Percentiles rank a stretch among this genome's conserved stretches.
Conservation (phyloP, 2,113 vertebrate genomes). For the Oryzias woworae region DNA sequence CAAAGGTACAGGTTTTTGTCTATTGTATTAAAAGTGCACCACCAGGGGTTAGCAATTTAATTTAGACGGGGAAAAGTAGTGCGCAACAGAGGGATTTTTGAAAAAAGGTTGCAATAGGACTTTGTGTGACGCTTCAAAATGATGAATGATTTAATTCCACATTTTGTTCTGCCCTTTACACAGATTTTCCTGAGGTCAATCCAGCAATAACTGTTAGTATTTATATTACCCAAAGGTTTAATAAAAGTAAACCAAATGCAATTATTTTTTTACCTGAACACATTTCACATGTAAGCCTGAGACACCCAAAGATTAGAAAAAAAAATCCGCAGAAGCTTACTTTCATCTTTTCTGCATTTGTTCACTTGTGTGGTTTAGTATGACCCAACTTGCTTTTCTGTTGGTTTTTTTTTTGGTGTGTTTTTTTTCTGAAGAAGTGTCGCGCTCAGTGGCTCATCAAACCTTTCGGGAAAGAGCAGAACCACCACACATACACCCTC, state of each 20-base stretch:
- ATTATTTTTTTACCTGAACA: conserved; percentile 25
- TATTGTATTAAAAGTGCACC: conserved; percentile 27
- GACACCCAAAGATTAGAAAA: neutral
- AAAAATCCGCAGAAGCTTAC: no score
- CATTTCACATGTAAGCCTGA: conserved; percentile 6
- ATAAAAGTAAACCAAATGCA: conserved; percentile 17
- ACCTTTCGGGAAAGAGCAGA: conserved; percentile 23
- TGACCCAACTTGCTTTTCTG: conserved; percentile 3
- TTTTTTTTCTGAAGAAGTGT: neutral
- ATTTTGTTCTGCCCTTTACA: conserved; percentile 62
- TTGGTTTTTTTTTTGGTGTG: conserved; percentile 1
- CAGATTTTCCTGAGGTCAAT: conserved; percentile 45
- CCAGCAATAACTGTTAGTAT: conserved; percentile 19
- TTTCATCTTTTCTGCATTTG: neutral
- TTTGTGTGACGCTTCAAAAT: conserved; percentile 47
- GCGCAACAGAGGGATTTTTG: conserved; percentile 12
- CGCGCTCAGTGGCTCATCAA: conserved; percentile 27
- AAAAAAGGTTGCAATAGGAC: conserved; percentile 27
- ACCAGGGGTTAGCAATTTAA: conserved; percentile 26
- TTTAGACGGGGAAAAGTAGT: conserved; percentile 25
- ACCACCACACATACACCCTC: conserved; percentile 20
- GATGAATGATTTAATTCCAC: conserved; percentile 67
- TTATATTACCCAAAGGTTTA: conserved; percentile 37
- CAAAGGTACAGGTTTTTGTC: conserved; percentile 3
- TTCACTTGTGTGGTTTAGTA: neutral